phyloP scores from a whole-genome alignment of 1,140 invertebrate species.

The Teleogryllus occipitalis region DNA sequence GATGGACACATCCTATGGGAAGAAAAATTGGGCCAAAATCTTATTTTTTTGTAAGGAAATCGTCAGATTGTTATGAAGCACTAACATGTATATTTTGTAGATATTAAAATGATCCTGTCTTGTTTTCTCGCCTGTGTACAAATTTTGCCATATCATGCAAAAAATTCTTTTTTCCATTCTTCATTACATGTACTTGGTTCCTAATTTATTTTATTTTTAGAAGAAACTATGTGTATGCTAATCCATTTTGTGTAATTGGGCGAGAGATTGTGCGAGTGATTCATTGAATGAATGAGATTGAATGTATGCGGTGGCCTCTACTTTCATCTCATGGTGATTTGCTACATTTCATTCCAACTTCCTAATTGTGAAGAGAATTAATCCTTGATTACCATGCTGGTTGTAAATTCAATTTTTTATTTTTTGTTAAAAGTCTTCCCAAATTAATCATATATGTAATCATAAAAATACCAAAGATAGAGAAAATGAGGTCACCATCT shows the following conservation, averaged over 20 bases:
- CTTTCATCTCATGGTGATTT: constrained; percentile 14
- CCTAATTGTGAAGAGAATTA: background rate
- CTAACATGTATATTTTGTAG: constrained; percentile 21
- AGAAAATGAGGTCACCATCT: constrained; percentile 14
- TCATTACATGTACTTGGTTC: constrained; percentile 23
- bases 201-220: constrained; percentile 23
- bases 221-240: constrained; percentile 16
- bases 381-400: background rate
- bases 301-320: constrained; percentile 13
- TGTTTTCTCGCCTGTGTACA: constrained; percentile 19
- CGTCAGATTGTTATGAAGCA: constrained; percentile 4
- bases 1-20: constrained; percentile 13
- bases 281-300: background rate
- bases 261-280: background rate
- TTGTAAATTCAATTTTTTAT: background rate
- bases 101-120: constrained; percentile 16
- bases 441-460: background rate
- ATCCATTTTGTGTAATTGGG: background rate
- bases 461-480: constrained; percentile 13
- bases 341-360: constrained; percentile 14
- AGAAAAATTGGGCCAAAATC: constrained; percentile 16
- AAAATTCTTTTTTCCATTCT: constrained; percentile 18
- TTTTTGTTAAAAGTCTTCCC: constrained; percentile 10
- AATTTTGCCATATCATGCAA: constrained; percentile 20
- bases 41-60: constrained; percentile 9